Base-by-base conservation (phyloP, 1,140 invertebrate genomes). In the Magallana gigas region DNA sequence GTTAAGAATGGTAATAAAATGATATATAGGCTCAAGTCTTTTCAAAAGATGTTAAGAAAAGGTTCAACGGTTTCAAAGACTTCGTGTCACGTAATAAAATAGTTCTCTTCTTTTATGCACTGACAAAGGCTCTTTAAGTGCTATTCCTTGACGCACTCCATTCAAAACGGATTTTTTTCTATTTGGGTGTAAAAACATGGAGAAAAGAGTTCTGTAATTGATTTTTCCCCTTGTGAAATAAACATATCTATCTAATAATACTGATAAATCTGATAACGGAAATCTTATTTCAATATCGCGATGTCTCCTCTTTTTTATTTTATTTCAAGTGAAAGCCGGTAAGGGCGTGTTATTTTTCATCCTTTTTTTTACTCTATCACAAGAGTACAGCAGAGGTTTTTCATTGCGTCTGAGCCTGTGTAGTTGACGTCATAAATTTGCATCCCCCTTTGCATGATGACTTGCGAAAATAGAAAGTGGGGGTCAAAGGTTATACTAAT, bases 151-250 rank as follows among this genome's bases (percentile, higher is more conserved):
- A 76, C 68, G 23, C 23, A 76, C 23, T 0, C 1, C 18, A 36
- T 76, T 23, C 68, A 36, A 9, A 48, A 48, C 36, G 36, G 36
- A 48, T 48, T 48, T 48, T 23, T 48, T 48, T 48, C 36, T 48
- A 48, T 48, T 48, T 48, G 36, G 36, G 36, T 48, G 36, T 48
- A 48, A 48, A 29, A 29, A 76, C 23, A 76, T 76, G 23, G 68
- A 76, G 23, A 76, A 76, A 76, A 29, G 23, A 76, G 1, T 9
- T 8, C 23, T 64, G 68, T 76, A 76, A 76, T 76, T 76, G 68
- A 76, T 76, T 76, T 76, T 48, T 48, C 36, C 36, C 9, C 68
- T 11, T 29, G 18, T 76, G 8, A 29, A 23, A 76, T 76, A 76
- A 76, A 23, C 68, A 76, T 76, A 76, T 76, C 68, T 29, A 29